These are phyloP conservation scores for Sebastes cheni DNA, from an alignment of 2,797 vertebrate genomes.

Conservation along the genomic window DNA sequence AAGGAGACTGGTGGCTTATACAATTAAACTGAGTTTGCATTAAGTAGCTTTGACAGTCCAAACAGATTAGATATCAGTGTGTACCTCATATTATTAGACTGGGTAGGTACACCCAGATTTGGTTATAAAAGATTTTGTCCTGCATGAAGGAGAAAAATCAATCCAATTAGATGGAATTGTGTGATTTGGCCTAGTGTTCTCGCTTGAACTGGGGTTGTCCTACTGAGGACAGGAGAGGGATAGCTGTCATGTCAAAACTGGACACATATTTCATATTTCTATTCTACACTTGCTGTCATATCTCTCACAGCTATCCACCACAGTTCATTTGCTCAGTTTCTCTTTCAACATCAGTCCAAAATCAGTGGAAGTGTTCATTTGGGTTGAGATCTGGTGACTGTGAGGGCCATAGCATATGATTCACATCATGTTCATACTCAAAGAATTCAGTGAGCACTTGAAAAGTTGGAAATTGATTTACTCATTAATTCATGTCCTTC, in stretches of 20 bases:
- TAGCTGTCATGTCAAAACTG: neutral
- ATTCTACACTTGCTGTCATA: neutral
- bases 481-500: too few relatives aligned
- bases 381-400: neutral
- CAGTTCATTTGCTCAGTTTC: neutral
- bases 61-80: neutral
- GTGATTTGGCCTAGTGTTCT: neutral
- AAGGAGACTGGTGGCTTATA: neutral
- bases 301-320: neutral
- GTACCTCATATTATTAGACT: neutral
- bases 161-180: neutral
- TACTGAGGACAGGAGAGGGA: neutral
- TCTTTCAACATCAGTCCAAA: neutral
- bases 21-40: neutral
- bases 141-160: neutral
- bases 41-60: neutral
- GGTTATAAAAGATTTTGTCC: neutral
- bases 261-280: neutral
- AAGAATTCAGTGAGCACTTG: too few relatives aligned
- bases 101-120: neutral
- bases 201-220: neutral
- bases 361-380: too few relatives aligned
- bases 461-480: too few relatives aligned
- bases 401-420: neutral
- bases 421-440: neutral